These are phyloP conservation scores for Ligdia adustata DNA, from an alignment of 2,888 invertebrate genomes.

Conservation along the genomic window DNA sequence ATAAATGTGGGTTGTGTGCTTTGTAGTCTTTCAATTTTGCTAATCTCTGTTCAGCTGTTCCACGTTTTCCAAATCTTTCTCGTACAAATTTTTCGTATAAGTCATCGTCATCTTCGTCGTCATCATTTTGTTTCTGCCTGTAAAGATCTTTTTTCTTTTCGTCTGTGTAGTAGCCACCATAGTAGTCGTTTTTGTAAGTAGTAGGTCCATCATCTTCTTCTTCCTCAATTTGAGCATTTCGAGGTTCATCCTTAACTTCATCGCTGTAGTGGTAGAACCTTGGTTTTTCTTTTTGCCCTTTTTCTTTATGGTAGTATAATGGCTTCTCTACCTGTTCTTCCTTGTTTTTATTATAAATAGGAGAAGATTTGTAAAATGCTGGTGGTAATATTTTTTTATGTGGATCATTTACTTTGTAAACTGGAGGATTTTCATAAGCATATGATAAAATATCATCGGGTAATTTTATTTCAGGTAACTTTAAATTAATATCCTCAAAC, in stretches of 20 bases:
- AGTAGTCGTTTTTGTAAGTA: slow-evolving; percentile 25
- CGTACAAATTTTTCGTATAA: slow-evolving; percentile 76
- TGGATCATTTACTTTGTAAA: slow-evolving; percentile 35
- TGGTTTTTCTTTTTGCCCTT: slow-evolving; percentile 39
- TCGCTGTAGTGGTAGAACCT: slow-evolving; percentile 50
- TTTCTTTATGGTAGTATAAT: slow-evolving; percentile 20
- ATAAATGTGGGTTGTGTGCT: slow-evolving; percentile 57
- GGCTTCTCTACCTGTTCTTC: slow-evolving; percentile 37
- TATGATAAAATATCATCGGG: slow-evolving; percentile 74
- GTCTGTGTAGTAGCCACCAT: slow-evolving; percentile 39
- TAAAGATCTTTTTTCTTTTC: slow-evolving; percentile 47
- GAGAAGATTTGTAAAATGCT: slow-evolving; percentile 44
- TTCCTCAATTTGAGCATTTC: slow-evolving; percentile 28
- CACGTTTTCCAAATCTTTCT: slow-evolving; percentile 72
- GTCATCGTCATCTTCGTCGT: slow-evolving; percentile 60
- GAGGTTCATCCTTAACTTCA: slow-evolving; percentile 41
- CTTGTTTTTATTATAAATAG: slow-evolving; percentile 37
- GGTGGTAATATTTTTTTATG: too few species aligned
- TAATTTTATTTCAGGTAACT: slow-evolving; percentile 75
- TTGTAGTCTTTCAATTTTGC: slow-evolving; percentile 53
- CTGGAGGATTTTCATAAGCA: slow-evolving; percentile 49
- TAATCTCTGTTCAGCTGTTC: slow-evolving; percentile 61
- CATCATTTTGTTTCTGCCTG: slow-evolving; percentile 48
- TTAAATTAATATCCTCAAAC: slow-evolving; percentile 69
- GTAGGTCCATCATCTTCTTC: slow-evolving; percentile 40